These are phyloP conservation scores for Spongilla lacustris DNA, from an alignment of 37 sponge, comb jelly and placozoan species.

Conservation along the genomic window DNA sequence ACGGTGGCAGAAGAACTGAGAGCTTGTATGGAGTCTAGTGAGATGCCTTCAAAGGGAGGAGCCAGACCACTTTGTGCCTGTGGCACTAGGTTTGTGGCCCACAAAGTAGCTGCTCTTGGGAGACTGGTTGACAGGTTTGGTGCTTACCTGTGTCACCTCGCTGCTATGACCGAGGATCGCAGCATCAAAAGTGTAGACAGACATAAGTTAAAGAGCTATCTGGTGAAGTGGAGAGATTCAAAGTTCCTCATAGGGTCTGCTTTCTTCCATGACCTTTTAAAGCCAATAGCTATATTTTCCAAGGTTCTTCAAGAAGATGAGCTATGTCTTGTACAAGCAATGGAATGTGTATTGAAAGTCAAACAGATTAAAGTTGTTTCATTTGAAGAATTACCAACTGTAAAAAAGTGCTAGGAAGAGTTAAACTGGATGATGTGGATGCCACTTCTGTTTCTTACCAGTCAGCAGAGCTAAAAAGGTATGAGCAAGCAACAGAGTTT, in stretches of 20 bases:
- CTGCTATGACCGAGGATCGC: slow-evolving; percentile 41
- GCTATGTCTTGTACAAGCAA: slow-evolving; percentile 32
- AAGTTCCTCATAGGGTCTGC: slow-evolving; percentile 51
- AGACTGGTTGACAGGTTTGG: slow-evolving; percentile 48
- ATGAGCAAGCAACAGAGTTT: neutral
- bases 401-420: slow-evolving; percentile 45
- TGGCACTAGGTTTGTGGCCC: slow-evolving; percentile 74
- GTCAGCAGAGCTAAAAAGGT: slow-evolving; percentile 19
- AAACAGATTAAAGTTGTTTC: slow-evolving; percentile 27
- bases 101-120: slow-evolving; percentile 60
- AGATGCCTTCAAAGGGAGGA: slow-evolving; percentile 42
- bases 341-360: slow-evolving; percentile 2
- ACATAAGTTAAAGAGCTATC: slow-evolving; percentile 19
- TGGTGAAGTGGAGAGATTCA: slow-evolving; percentile 11
- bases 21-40: slow-evolving; percentile 20
- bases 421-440: slow-evolving; percentile 23
- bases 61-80: slow-evolving; percentile 49
- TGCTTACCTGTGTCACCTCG: slow-evolving; percentile 40
- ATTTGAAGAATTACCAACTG: slow-evolving; percentile 56
- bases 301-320: slow-evolving; percentile 46
- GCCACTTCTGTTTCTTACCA: slow-evolving; percentile 18
- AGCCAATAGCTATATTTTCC: slow-evolving; percentile 27
- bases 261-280: slow-evolving; percentile 34
- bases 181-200: slow-evolving; percentile 16
- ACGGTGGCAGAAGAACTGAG: slow-evolving; percentile 5